These are phyloP conservation scores for Calameuta idolon DNA, from an alignment of 2,888 invertebrate genomes.

Conservation along the genomic window DNA sequence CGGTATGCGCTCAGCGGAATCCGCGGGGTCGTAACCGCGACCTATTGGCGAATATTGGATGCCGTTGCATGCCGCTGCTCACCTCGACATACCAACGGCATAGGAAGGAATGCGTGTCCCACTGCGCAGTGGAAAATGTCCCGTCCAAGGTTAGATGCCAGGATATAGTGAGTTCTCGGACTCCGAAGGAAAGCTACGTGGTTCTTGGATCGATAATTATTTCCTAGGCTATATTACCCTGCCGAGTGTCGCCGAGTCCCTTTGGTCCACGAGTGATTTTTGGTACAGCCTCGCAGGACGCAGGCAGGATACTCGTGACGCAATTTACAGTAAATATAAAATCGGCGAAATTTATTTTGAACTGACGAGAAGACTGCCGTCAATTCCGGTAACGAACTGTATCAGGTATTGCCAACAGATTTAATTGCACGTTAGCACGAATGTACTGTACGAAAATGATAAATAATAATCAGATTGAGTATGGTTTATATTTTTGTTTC, in stretches of 20 bases:
- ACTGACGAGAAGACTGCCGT: background rate
- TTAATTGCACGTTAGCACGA: too few relatives aligned
- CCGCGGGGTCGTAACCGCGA: constrained; percentile 62
- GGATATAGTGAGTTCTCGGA: constrained; percentile 11
- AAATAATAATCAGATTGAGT: too few relatives aligned
- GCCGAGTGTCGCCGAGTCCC: background rate
- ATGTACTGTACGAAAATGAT: background rate
- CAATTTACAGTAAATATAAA: background rate
- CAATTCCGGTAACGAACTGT: background rate
- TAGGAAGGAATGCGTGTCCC: constrained; percentile 60
- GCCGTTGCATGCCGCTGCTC: constrained; percentile 62
- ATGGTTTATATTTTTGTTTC: background rate
- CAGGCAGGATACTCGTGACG: background rate
- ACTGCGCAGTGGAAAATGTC: constrained; percentile 51
- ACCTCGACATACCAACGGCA: constrained; percentile 60
- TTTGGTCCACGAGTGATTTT: background rate
- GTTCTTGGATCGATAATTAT: background rate
- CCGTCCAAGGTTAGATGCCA: constrained; percentile 53
- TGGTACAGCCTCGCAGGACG: background rate
- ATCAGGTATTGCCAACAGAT: background rate
- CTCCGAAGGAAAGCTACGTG: background rate
- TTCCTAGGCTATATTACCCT: background rate
- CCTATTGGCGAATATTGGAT: constrained; percentile 62
- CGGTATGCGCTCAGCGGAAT: constrained; percentile 40
- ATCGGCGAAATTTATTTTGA: background rate